These are phyloP conservation scores for Eumaeus atala DNA, from an alignment of 1,140 invertebrate genomes.

Conservation along the genomic window DNA sequence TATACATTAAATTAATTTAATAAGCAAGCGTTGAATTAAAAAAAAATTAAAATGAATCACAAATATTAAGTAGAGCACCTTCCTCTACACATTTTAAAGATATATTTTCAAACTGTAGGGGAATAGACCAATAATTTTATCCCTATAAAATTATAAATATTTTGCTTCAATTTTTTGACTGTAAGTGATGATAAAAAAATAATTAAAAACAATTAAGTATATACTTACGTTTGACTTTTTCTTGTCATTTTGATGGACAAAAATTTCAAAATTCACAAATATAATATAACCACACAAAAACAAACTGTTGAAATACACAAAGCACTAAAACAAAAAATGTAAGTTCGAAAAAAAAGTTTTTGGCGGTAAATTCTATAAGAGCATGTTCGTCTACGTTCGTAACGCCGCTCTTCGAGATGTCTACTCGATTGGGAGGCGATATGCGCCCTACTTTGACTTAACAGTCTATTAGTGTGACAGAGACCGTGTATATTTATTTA, in stretches of 20 bases:
- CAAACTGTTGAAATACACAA: conserved; percentile 32
- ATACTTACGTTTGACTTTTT: conserved; percentile 38
- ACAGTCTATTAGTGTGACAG: conserved; percentile 52
- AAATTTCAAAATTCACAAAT: conserved; percentile 16
- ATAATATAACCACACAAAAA: conserved; percentile 19
- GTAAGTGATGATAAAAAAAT: not conserved
- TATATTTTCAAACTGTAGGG: too few relatives aligned
- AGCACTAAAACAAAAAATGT: conserved; percentile 46
- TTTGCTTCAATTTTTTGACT: too few relatives aligned
- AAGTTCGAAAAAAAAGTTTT: conserved; percentile 51
- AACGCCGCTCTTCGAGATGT: conserved; percentile 65
- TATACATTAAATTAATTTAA: too few relatives aligned
- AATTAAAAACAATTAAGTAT: conserved; percentile 8
- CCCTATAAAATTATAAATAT: too few relatives aligned
- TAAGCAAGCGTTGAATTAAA: too few relatives aligned
- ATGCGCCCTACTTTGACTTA: conserved; percentile 64
- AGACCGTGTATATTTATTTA: conserved; percentile 26
- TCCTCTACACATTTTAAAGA: too few relatives aligned
- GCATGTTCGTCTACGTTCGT: conserved; percentile 62
- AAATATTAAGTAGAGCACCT: too few relatives aligned
- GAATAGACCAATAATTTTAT: too few relatives aligned
- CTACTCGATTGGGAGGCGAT: conserved; percentile 48
- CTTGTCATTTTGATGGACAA: conserved; percentile 31
- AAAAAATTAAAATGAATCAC: too few relatives aligned
- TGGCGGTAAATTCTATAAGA: conserved; percentile 65